These are phyloP conservation scores for Mayetiola destructor DNA, from an alignment of 2,888 invertebrate species.

Conservation along the genomic window DNA sequence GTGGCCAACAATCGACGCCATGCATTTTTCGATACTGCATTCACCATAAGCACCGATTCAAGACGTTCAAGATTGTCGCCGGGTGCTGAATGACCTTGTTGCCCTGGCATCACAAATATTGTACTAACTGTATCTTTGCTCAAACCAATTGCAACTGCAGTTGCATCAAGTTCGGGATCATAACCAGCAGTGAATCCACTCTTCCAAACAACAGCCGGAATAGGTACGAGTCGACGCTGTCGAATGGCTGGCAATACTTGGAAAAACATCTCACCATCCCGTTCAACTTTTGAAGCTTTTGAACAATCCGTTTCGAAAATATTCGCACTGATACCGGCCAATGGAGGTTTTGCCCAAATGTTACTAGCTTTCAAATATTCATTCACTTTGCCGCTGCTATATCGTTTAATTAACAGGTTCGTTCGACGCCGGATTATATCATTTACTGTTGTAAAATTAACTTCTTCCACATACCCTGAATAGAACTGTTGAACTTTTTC, in stretches of 20 bases:
- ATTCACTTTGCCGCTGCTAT: constrained; percentile 58
- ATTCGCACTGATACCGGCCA: constrained; percentile 69
- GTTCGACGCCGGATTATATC: constrained; percentile 69
- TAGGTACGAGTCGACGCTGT: constrained; percentile 64
- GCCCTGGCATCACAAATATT: constrained; percentile 71
- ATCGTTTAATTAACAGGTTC: constrained; percentile 62
- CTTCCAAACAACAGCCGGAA: constrained; percentile 61
- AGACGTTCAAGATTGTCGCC: constrained; percentile 63
- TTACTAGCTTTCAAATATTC: constrained; percentile 63
- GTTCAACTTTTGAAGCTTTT: constrained; percentile 54
- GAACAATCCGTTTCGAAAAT: constrained; percentile 73
- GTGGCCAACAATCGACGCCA: constrained; percentile 63
- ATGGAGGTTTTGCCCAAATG: constrained; percentile 56
- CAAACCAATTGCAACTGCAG: constrained; percentile 61
- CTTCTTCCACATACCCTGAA: constrained; percentile 72
- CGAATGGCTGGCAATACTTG: constrained; percentile 66
- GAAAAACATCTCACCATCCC: constrained; percentile 77
- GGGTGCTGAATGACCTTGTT: constrained; percentile 64
- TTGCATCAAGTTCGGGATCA: constrained; percentile 70
- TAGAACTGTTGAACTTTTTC: constrained; percentile 78
- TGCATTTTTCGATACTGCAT: constrained; percentile 49
- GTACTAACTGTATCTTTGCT: constrained; percentile 58
- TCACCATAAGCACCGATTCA: constrained; percentile 52
- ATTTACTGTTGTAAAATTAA: constrained; percentile 66
- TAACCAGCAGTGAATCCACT: constrained; percentile 69